These are phyloP conservation scores for Dolichotis patagonum DNA, from an alignment of 2,113 vertebrate genomes.

Conservation along the genomic window DNA sequence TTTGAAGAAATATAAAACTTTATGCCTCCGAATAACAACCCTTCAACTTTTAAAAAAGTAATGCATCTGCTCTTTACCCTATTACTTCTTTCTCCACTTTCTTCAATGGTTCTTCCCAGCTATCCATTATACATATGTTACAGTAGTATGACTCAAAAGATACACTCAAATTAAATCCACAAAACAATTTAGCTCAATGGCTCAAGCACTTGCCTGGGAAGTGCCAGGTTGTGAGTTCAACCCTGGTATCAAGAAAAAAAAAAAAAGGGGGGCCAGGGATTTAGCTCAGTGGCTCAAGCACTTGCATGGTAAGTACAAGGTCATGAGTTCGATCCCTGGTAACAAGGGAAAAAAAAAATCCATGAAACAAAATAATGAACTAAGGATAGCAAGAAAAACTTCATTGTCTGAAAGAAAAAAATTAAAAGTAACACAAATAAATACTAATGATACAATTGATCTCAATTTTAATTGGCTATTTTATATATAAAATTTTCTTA, in stretches of 20 bases:
- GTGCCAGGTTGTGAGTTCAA: too few species aligned
- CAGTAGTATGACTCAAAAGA: neutral
- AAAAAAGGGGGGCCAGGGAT: too few species aligned
- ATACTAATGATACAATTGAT: neutral
- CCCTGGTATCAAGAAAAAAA: too few species aligned
- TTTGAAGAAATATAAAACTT: conserved; percentile 30
- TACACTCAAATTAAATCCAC: conserved; percentile 41
- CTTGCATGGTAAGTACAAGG: too few species aligned
- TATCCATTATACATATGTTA: neutral
- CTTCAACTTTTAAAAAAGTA: conserved; percentile 5
- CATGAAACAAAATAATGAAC: neutral
- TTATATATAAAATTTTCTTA: neutral
- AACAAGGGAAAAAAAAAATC: neutral
- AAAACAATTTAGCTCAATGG: neutral
- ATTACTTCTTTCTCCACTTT: neutral
- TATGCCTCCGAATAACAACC: neutral
- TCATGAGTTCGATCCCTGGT: too few species aligned
- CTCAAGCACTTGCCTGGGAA: too few species aligned
- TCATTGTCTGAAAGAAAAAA: neutral
- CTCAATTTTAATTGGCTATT: neutral
- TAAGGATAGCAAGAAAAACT: too few species aligned
- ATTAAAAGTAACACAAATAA: neutral
- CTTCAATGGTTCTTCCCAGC: neutral
- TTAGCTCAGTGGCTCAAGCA: too few species aligned
- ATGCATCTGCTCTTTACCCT: neutral